Percentiles rank a stretch among this genome's conserved stretches.
Evolutionary conservation across 2,113 vertebrate species (phyloP).

Genomic region (Drymodes brunneopygia): DNA sequence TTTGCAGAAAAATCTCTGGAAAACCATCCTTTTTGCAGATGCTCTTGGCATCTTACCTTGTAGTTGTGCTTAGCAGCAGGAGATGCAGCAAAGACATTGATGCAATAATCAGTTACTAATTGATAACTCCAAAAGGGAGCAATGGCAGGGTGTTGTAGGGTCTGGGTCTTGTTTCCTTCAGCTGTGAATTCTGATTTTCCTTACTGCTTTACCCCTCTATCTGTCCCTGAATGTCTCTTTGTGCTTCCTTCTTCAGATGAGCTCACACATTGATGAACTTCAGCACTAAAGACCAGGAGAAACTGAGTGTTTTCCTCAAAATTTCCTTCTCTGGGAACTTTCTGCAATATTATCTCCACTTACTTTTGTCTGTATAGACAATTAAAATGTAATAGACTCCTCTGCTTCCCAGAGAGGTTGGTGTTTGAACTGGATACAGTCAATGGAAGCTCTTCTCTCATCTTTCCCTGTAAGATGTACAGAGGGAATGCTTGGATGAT

Average conservation of each 20-base stretch:
- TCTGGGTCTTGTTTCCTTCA: not conserved
- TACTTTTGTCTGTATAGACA: not conserved
- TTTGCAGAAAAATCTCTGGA: not conserved
- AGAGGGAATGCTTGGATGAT: not conserved
- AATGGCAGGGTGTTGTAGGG: not conserved
- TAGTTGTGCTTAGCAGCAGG: not conserved
- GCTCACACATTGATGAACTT: not conserved
- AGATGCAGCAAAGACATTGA: not conserved
- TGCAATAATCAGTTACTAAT: fast-evolving
- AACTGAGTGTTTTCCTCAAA: not conserved
- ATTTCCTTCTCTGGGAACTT: not conserved
- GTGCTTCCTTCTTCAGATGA: not conserved
- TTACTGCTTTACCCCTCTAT: not conserved
- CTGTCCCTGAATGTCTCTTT: not conserved
- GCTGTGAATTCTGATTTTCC: not conserved
- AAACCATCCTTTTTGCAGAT: not conserved
- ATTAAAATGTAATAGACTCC: not conserved
- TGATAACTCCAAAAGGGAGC: not conserved
- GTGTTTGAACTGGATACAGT: not conserved
- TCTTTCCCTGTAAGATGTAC: not conserved
- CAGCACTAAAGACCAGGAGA: not conserved
- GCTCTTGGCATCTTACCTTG: not conserved
- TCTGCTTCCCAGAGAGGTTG: not conserved
- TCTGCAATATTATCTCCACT: not conserved
- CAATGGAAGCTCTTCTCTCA: not conserved